These are phyloP conservation scores for Labeo rohita DNA, from an alignment of 2,113 vertebrate species.

Conservation along the genomic window DNA sequence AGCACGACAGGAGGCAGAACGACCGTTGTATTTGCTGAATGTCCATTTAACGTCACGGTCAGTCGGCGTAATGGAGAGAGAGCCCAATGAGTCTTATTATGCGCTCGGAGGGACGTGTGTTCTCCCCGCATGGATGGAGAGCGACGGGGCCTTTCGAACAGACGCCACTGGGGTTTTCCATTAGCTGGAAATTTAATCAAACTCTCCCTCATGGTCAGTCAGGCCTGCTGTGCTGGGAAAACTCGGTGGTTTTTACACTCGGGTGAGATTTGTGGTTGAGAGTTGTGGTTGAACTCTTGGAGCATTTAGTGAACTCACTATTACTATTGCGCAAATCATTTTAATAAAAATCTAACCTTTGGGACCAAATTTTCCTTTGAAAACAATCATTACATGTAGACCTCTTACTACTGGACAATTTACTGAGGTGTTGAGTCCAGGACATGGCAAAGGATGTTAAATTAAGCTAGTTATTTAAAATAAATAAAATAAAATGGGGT, in stretches of 20 bases:
- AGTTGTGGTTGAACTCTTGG: not conserved
- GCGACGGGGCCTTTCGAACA: not conserved
- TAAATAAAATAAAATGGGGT: not conserved
- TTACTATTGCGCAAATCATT: not conserved
- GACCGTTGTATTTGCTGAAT: not conserved
- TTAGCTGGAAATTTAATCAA: slow-evolving; percentile 20
- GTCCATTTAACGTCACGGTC: not conserved
- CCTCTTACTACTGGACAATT: not conserved
- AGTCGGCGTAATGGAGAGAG: not conserved
- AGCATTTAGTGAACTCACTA: not conserved
- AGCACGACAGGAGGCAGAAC: not conserved
- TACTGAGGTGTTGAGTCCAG: not conserved
- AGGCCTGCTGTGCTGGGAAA: not conserved
- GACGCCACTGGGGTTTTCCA: slow-evolving; percentile 16
- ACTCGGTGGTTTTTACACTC: not conserved
- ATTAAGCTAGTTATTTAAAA: not conserved
- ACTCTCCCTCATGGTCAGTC: not conserved
- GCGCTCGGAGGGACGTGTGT: not conserved
- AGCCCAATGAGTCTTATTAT: not conserved
- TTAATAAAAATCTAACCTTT: not conserved
- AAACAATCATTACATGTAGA: not conserved
- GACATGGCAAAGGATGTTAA: not conserved
- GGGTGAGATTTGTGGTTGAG: not conserved
- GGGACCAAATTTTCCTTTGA: not conserved
- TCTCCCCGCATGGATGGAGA: not conserved